Conservation (phyloP, 2,797 vertebrate genomes). For the Rhynchonycteris naso region DNA sequence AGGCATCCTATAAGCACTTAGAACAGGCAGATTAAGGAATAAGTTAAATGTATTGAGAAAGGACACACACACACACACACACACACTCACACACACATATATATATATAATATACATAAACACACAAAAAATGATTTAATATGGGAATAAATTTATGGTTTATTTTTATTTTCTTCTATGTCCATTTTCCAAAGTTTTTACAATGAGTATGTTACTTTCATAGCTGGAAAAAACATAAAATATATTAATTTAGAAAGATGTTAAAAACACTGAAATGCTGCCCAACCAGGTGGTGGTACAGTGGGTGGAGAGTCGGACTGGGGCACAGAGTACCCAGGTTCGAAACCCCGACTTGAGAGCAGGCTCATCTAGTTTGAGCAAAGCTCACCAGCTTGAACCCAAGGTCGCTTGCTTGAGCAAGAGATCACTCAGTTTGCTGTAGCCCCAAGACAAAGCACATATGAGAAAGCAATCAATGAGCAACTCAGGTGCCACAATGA, state of each 20-base stretch:
- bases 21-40: not conserved
- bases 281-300: too few relatives aligned
- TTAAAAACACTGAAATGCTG: not conserved
- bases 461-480: too few relatives aligned
- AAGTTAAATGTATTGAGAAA: not conserved
- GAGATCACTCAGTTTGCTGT: too few relatives aligned
- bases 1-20: not conserved
- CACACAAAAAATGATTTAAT: not conserved
- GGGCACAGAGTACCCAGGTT: too few relatives aligned
- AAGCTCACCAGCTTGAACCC: too few relatives aligned
- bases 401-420: too few relatives aligned
- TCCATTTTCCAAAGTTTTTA: slow-evolving; percentile 6
- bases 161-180: not conserved
- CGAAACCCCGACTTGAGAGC: too few relatives aligned
- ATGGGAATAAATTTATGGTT: not conserved
- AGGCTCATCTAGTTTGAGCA: too few relatives aligned
- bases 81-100: not conserved
- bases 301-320: too few relatives aligned
- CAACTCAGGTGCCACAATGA: too few relatives aligned
- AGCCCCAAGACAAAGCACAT: too few relatives aligned
- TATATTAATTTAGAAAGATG: not conserved
- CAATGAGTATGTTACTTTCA: not conserved
- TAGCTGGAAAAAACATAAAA: not conserved
- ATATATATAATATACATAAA: not conserved
- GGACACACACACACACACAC: not conserved